A percentile compares a stretch with the other conserved stretches of the same genome.
Evolutionary conservation across 53 echinoderm and acorn worm genomes (phyloP).

Genomic region (Holothuria leucospilota): DNA sequence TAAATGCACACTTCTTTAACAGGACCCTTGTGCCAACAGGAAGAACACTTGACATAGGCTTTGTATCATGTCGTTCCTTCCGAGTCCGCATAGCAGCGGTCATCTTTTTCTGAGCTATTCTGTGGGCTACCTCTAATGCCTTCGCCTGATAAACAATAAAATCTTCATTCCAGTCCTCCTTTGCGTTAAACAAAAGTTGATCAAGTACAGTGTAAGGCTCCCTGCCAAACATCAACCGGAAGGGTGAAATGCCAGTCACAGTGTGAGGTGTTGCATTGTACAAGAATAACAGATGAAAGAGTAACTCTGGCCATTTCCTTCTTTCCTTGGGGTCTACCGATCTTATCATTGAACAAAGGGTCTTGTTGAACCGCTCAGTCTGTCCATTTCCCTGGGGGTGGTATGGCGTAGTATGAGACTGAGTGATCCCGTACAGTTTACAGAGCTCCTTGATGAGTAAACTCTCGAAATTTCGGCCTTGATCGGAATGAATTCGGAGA

Average conservation of each 20-base stretch:
- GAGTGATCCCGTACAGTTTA: constrained; percentile 29
- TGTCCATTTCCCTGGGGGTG: constrained; percentile 57
- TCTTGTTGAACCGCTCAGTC: constrained; percentile 51
- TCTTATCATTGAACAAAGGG: constrained; percentile 38
- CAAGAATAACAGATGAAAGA: constrained; percentile 38
- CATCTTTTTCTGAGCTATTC: too few species aligned
- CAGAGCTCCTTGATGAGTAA: constrained; percentile 20
- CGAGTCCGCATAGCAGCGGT: too few species aligned
- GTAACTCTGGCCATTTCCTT: constrained; percentile 49
- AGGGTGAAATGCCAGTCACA: constrained; percentile 57
- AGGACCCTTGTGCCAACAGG: too few species aligned
- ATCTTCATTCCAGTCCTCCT: too few species aligned
- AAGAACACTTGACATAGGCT: too few species aligned
- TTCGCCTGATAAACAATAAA: too few species aligned
- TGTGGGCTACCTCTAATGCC: too few species aligned
- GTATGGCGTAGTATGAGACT: constrained; percentile 52
- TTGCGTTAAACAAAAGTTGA: constrained; percentile 25
- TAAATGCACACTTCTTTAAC: too few species aligned
- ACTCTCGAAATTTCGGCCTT: constrained; percentile 40
- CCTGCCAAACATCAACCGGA: constrained; percentile 47
- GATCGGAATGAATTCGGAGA: constrained; percentile 14
- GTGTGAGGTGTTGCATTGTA: constrained; percentile 53
- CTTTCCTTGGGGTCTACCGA: constrained; percentile 18
- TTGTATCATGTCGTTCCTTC: too few species aligned
- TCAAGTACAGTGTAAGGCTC: constrained; percentile 54